Evolutionary conservation across 1,140 invertebrate genomes (phyloP), one percentile per base, ranked within the genome.

Genomic region (Pseudomyrmex dendroicus): DNA sequence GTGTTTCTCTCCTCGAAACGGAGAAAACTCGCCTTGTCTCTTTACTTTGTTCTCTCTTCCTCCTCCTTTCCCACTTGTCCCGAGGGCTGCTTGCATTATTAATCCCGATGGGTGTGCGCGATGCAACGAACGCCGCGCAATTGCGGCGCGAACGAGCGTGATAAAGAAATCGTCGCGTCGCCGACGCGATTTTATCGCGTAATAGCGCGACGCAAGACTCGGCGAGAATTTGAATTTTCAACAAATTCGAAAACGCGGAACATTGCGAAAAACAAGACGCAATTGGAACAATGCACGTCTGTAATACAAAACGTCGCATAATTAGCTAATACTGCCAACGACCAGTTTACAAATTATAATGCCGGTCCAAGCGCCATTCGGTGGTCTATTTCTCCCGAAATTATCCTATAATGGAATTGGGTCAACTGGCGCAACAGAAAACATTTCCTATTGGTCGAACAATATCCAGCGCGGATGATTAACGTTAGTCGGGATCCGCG

Each of bases 41-140:
- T 35, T 35, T 35, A 35, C 35, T 35, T 35, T 35, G 35, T 35
- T 3, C 35, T n/a, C 35, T n/a, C 64, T 54, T 63, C 13, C 17
- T 1, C 64, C 12, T 4, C 0, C n/a, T 20, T 25, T 4, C 8
- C 17, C 68, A 0, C 10, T 5, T 35, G 35, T 7, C 35, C 35
- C 35, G 35, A 35, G 35, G 13, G 17, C 70, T 56, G 22, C 52
- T 73, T 80, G 85, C 86, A 76, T 87, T 87, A 86, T 87, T 86
- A 87, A 87, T 86, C 54, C 48, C 48, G 22, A 80, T 80, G 44
- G 54, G 44, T 52, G 10, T 35, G 35, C 22, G 52, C 20, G 44
- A 68, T 9, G 64, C 67, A 59, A 68, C 35, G 52, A 17, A 57
- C 54, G 44, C n/a, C 52, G 74, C 64, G 62, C 62, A n/a, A 78